Evolutionary conservation across 2,888 invertebrate species (phyloP), one percentile per base, ranked within the genome.

Genomic region (Eumerus sabulonum): DNA sequence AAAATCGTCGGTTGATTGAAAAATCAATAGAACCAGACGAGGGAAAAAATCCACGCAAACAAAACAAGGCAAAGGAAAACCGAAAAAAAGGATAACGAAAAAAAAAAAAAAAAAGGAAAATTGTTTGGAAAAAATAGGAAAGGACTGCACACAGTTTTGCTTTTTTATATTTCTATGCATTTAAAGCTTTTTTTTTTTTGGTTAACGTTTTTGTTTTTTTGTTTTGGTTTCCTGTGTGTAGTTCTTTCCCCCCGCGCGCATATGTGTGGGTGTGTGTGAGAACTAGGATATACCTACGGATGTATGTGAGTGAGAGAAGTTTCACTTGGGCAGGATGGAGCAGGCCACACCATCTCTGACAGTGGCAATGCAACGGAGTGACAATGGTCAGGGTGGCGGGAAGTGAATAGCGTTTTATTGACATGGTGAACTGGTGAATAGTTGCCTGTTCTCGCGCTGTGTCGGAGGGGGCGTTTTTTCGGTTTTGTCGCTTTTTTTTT

Each of bases 21-120:
- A 89, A 89, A 89, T 89, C 89, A 88, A 89, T 89, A 89, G 88
- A 86, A 87, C 87, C 89, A 89, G 89, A 88, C 89, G 85, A 84
- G 85, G 11, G 84, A 85, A 84, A 85, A 84, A 82, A 76, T 71
- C 81, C 51, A 72, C 54, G 64, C 48, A 72, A 77, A 81, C 76
- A 79, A 82, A 83, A 83, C 82, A 83, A 83, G 71, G 82, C 83
- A 77, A 59, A 53, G 36, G 44, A 53, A 16, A 38, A 71, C 63
- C 62, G 53, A 64, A 63, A 68, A 62, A 56, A 50, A 54, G 45
- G 63, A 68, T 71, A 76, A 82, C n/a, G n/a, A 72, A 77, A 81
- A 73, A 79, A 82, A 83, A 83, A 82, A 83, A 83, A 73, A 81
- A 82, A 77, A 59, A 53, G 36, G 44, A 53, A 16, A 38, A 71